These are phyloP conservation scores for Geodia barretti DNA, from an alignment of 37 sponge, comb jelly and placozoan genomes.

Conservation along the genomic window DNA sequence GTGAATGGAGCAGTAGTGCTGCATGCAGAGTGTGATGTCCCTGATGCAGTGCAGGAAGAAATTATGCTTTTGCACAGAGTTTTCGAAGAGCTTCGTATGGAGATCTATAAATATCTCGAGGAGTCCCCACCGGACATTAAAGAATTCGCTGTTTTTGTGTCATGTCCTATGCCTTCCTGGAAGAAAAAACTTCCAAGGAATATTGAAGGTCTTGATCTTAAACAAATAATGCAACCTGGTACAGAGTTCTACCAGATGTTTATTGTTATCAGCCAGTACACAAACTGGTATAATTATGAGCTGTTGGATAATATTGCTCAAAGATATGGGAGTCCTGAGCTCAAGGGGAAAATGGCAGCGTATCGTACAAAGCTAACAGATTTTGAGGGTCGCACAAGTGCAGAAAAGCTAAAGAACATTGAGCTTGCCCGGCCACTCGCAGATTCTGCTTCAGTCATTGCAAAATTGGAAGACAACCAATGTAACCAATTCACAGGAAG, in stretches of 20 bases:
- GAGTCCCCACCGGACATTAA: background rate
- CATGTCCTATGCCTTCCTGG: background rate
- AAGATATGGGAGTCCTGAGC: background rate
- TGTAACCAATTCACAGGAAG: background rate
- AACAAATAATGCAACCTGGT: background rate
- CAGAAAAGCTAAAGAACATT: background rate
- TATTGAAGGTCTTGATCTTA: background rate
- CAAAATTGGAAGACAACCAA: background rate
- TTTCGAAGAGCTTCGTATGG: background rate
- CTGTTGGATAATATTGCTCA: background rate
- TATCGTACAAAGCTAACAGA: background rate
- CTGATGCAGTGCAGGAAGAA: background rate
- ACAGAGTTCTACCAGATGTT: background rate
- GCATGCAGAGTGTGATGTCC: background rate
- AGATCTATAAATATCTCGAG: background rate
- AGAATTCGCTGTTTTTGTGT: background rate
- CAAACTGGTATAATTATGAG: background rate
- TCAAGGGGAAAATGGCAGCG: background rate
- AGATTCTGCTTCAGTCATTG: background rate
- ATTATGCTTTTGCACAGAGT: background rate
- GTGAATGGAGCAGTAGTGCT: background rate
- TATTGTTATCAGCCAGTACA: background rate
- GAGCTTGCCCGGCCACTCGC: background rate
- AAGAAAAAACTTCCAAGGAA: background rate
- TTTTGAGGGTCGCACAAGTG: background rate